These are phyloP conservation scores for Porphyrio hochstetteri DNA, from an alignment of 2,113 vertebrate genomes.

Conservation along the genomic window DNA sequence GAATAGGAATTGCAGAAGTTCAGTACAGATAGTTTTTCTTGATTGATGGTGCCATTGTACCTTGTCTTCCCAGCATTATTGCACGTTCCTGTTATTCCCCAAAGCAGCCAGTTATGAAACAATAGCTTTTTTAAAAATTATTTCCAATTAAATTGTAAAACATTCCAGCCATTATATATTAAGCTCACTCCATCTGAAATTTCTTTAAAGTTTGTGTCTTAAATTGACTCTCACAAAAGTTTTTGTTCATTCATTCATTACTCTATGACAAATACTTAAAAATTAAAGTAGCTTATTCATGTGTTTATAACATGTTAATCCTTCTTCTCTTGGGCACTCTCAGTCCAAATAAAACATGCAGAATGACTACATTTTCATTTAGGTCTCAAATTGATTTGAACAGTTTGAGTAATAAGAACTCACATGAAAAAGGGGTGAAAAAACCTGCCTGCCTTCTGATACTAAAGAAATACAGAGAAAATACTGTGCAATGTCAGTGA, in stretches of 20 bases:
- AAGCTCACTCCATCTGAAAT: background rate
- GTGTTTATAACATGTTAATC: background rate
- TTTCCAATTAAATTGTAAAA: background rate
- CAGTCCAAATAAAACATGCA: background rate
- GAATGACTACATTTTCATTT: background rate
- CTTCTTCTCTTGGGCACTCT: background rate
- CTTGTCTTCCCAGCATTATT: background rate
- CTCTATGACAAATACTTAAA: background rate
- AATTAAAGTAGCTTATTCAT: background rate
- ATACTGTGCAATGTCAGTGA: background rate
- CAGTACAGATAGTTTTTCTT: background rate
- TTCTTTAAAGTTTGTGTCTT: background rate
- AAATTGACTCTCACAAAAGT: background rate
- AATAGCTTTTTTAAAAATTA: background rate
- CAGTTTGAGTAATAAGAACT: background rate
- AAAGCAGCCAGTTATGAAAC: background rate
- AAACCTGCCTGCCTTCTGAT: background rate
- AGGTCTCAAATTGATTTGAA: background rate
- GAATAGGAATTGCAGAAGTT: background rate
- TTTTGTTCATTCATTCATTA: background rate
- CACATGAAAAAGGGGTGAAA: background rate
- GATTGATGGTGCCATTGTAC: background rate
- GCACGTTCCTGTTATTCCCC: background rate
- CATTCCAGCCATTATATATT: background rate
- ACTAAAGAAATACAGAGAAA: background rate